Evolutionary conservation across 2,888 invertebrate species (phyloP).

Genomic region (Panzeria rudis): DNA sequence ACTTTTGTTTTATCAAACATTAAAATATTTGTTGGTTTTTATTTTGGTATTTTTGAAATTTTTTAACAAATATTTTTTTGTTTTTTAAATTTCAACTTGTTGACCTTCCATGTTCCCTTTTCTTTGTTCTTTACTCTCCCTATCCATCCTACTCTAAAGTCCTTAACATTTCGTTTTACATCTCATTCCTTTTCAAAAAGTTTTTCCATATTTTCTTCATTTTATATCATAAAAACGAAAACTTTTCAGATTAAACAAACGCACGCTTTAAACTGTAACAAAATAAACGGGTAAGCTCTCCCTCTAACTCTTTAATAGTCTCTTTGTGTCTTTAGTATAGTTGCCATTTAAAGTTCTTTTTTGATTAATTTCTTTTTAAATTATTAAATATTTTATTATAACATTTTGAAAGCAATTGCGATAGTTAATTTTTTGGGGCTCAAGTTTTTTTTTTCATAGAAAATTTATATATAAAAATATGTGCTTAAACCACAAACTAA

Average conservation of each 20-base stretch:
- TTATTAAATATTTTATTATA: not conserved
- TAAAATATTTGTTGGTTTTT: constrained; percentile 40
- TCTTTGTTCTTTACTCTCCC: not conserved
- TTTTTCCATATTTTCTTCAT: constrained; percentile 26
- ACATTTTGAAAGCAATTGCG: constrained; percentile 50
- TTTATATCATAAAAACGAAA: constrained; percentile 20
- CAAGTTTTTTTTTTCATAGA: not conserved
- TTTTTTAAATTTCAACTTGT: not conserved
- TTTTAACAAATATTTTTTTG: constrained; percentile 3
- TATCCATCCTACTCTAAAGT: not conserved
- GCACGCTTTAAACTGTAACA: constrained; percentile 59
- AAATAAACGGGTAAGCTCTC: constrained; percentile 67
- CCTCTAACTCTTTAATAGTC: constrained; percentile 5
- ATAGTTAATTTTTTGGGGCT: constrained; percentile 36
- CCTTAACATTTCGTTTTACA: constrained; percentile 12
- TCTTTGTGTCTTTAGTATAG: constrained; percentile 1
- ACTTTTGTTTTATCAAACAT: constrained; percentile 14
- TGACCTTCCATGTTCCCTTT: not conserved
- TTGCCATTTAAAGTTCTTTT: constrained; percentile 10
- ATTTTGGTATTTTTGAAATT: not conserved
- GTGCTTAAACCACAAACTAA: too few relatives aligned
- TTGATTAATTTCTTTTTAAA: not conserved
- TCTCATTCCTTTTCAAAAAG: constrained; percentile 5
- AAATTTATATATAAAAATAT: too few relatives aligned
- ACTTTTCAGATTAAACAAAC: constrained; percentile 63